Evolutionary conservation across 2,113 vertebrate species (phyloP).

Genomic region (Siniperca knerii): DNA sequence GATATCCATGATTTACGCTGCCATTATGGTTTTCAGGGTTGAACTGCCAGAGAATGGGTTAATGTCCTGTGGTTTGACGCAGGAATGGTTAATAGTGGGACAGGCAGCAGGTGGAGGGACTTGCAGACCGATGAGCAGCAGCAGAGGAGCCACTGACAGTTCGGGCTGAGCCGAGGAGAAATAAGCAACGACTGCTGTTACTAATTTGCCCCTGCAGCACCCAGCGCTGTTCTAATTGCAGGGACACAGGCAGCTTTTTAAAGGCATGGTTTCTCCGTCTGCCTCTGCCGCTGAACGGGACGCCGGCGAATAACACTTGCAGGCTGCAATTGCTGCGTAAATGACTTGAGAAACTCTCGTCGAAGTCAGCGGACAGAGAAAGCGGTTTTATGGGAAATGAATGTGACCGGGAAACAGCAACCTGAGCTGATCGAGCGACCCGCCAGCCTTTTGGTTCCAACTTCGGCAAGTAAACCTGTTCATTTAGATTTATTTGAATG

Average conservation of each 20-base stretch:
- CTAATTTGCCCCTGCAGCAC: slow-evolving; percentile 12
- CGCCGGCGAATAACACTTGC: slow-evolving; percentile 55
- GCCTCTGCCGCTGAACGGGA: slow-evolving; percentile 41
- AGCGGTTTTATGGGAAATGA: slow-evolving; percentile 89
- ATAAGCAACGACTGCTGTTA: neutral
- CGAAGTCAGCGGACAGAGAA: slow-evolving; percentile 80
- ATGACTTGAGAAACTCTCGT: slow-evolving; percentile 82
- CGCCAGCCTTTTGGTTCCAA: slow-evolving; percentile 87
- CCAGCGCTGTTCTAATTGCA: neutral
- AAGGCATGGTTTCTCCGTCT: slow-evolving; percentile 45
- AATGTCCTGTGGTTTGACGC: slow-evolving; percentile 69
- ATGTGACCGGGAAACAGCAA: slow-evolving; percentile 86
- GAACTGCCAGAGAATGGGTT: slow-evolving; percentile 42
- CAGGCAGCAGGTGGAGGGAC: slow-evolving; percentile 65
- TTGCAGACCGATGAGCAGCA: slow-evolving; percentile 59
- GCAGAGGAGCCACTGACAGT: slow-evolving; percentile 49
- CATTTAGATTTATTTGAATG: neutral
- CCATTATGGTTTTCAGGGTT: neutral
- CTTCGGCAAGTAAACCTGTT: slow-evolving; percentile 86
- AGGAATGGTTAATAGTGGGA: slow-evolving; percentile 49
- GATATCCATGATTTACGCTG: neutral
- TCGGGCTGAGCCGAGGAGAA: slow-evolving; percentile 20
- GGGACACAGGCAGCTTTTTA: neutral
- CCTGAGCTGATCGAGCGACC: slow-evolving; percentile 88
- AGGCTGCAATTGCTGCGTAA: slow-evolving; percentile 62